Conservation (phyloP, 2,888 invertebrate genomes). For the Bhutanitis thaidina region DNA sequence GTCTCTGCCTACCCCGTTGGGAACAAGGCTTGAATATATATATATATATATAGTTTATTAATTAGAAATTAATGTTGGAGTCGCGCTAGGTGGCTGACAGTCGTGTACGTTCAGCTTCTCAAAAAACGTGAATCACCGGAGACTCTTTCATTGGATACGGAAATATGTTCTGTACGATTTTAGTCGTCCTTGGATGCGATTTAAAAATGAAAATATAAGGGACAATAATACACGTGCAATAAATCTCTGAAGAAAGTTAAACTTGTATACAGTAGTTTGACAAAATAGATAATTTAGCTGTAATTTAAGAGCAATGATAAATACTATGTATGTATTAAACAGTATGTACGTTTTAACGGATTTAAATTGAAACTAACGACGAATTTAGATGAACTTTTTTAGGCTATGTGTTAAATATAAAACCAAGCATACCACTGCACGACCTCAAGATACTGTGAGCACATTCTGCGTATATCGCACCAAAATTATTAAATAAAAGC, state of each 20-base stretch:
- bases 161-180: conserved; percentile 66
- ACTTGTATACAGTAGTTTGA: conserved; percentile 9
- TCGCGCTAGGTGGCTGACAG: conserved; percentile 57
- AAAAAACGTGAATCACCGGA: conserved; percentile 65
- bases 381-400: too few species aligned
- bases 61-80: conserved; percentile 54
- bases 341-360: too few species aligned
- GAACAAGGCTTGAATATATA: too few species aligned
- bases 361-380: too few species aligned
- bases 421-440: too few species aligned
- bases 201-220: conserved; percentile 57
- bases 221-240: conserved; percentile 57
- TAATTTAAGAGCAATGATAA: neutral
- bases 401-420: too few species aligned
- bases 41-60: too few species aligned
- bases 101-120: conserved; percentile 48
- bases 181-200: conserved; percentile 72
- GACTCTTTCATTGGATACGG: conserved; percentile 69
- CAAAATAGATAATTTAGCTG: conserved; percentile 11
- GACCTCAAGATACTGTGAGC: too few species aligned
- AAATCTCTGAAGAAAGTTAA: conserved; percentile 12
- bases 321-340: neutral
- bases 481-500: too few species aligned
- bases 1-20: too few species aligned
- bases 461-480: too few species aligned